Evolutionary conservation across 2,888 invertebrate species (phyloP).

Genomic region (Tetranychus piercei): DNA sequence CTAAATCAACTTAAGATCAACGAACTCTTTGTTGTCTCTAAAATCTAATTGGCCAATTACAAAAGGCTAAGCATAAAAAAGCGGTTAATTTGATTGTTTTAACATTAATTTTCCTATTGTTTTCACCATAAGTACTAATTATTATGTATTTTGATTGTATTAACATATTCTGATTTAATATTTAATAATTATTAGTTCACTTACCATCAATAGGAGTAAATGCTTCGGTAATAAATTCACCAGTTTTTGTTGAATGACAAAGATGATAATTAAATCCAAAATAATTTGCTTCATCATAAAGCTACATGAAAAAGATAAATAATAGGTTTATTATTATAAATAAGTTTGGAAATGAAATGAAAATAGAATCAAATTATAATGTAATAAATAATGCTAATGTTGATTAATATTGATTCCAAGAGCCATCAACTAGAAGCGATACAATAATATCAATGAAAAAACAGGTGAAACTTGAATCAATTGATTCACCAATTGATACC

Average conservation of each 20-base stretch:
- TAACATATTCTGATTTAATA: too few relatives aligned
- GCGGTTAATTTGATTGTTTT: too few relatives aligned
- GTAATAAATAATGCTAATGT: neutral
- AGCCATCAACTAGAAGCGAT: too few relatives aligned
- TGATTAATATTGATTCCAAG: too few relatives aligned
- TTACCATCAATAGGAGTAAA: neutral
- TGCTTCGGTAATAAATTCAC: neutral
- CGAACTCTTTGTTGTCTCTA: too few relatives aligned
- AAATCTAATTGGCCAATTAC: too few relatives aligned
- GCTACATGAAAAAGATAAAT: neutral
- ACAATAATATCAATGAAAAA: too few relatives aligned
- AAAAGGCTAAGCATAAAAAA: too few relatives aligned
- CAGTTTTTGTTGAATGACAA: neutral
- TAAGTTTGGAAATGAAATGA: neutral
- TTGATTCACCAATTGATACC: neutral
- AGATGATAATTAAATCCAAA: neutral
- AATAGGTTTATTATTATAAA: neutral
- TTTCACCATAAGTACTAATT: too few relatives aligned
- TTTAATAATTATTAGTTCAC: neutral
- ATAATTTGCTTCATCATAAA: neutral
- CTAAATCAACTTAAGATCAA: neutral
- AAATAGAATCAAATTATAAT: neutral
- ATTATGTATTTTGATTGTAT: too few relatives aligned
- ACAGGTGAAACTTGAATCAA: too few relatives aligned
- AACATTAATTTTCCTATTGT: too few relatives aligned